phyloP scores from a whole-genome alignment of 2,888 invertebrate genomes.

The Dichetophora obliterata region DNA sequence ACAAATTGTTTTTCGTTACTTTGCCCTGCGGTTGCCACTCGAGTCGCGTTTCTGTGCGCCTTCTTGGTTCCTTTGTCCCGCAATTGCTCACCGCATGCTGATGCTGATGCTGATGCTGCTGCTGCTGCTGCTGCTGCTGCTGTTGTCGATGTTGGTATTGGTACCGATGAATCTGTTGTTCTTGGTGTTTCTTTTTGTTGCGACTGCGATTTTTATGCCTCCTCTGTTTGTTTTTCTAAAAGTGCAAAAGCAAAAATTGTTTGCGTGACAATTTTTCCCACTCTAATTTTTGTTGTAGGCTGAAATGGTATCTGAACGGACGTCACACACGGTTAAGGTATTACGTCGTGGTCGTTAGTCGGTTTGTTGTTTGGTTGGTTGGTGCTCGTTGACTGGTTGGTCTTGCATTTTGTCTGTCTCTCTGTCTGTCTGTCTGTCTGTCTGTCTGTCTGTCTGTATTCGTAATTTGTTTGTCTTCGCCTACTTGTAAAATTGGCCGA shows the following conservation, averaged over 20 bases:
- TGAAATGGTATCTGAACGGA: background rate
- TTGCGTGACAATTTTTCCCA: background rate
- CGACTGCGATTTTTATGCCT: constrained; percentile 7
- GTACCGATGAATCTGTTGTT: constrained; percentile 46
- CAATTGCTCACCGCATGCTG: constrained; percentile 70
- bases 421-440: too few relatives aligned
- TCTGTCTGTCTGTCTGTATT: constrained; percentile 28
- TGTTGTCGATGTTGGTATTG: constrained; percentile 44
- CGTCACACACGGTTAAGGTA: background rate
- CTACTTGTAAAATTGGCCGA: constrained; percentile 9
- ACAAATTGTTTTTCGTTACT: constrained; percentile 54
- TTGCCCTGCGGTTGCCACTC: constrained; percentile 75
- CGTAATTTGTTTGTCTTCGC: constrained; percentile 37
- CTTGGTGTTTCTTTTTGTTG: constrained; percentile 33
- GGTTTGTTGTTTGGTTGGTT: constrained; percentile 37
- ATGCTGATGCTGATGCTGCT: constrained; percentile 61
- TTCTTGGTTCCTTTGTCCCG: constrained; percentile 73
- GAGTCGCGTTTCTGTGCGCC: constrained; percentile 72
- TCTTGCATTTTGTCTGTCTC: background rate
- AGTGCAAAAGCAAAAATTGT: constrained; percentile 30
- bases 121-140: too few relatives aligned
- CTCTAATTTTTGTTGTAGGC: background rate
- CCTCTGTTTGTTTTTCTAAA: constrained; percentile 27
- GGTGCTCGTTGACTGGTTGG: background rate
- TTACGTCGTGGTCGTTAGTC: constrained; percentile 13